phyloP scores from a whole-genome alignment of 2,113 vertebrate species.

The Plecotus auritus region DNA sequence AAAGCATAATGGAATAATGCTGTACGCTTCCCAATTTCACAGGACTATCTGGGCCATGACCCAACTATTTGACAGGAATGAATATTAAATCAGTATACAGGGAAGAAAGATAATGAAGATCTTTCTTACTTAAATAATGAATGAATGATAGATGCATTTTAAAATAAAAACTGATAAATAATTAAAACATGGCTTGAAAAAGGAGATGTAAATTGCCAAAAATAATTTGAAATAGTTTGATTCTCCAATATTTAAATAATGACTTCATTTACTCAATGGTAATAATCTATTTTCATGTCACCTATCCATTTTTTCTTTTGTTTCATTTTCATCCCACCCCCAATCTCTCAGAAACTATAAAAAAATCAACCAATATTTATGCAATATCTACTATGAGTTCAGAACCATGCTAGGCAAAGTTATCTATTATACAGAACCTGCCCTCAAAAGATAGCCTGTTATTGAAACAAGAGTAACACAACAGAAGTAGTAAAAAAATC shows the following conservation, averaged over 20 bases:
- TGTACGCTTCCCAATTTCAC: conserved; percentile 23
- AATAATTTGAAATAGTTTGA: conserved; percentile 30
- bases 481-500: background rate
- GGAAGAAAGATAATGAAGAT: conserved; percentile 21
- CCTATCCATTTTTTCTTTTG: background rate
- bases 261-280: background rate
- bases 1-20: background rate
- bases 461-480: background rate
- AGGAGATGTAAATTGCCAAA: conserved; percentile 5
- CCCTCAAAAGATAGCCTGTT: background rate
- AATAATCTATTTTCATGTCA: background rate
- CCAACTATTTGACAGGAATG: conserved; percentile 23
- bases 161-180: conserved; percentile 44
- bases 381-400: background rate
- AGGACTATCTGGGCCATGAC: background rate
- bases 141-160: conserved; percentile 20
- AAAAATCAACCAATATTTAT: background rate
- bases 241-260: background rate
- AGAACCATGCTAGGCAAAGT: background rate
- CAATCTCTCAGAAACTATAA: background rate
- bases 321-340: background rate
- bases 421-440: background rate
- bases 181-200: conserved; percentile 25
- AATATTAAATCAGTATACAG: conserved; percentile 39
- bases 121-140: background rate